phyloP scores from a whole-genome alignment of 2,797 vertebrate genomes.

The Otolemur crassicaudatus region DNA sequence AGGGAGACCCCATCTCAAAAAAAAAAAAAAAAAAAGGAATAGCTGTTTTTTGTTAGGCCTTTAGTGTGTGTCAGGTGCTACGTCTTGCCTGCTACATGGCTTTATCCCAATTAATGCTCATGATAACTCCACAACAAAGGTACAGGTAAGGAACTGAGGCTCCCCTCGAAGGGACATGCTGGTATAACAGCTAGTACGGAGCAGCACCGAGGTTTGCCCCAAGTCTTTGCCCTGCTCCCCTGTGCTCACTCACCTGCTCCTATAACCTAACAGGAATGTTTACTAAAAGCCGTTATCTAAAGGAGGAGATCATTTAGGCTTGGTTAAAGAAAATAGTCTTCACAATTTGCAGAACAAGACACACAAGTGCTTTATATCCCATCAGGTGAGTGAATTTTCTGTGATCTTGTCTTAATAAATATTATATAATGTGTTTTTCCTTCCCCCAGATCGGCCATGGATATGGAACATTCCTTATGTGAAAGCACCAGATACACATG shows the following conservation, averaged over 20 bases:
- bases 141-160: not conserved
- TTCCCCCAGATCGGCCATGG: slow-evolving; percentile 94
- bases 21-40: not conserved
- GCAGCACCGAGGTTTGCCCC: not conserved
- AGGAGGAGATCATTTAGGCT: fast-evolving
- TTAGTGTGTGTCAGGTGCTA: fast-evolving
- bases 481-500: slow-evolving; percentile 95
- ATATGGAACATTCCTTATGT: slow-evolving; percentile 98
- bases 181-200: not conserved
- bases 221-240: not conserved
- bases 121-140: fast-evolving
- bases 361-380: not conserved
- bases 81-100: fast-evolving
- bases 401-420: not conserved
- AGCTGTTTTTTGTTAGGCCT: not conserved
- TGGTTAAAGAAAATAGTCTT: not conserved
- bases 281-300: not conserved
- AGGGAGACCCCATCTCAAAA: not conserved
- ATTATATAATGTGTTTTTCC: not conserved
- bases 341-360: not conserved
- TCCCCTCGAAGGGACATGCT: not conserved
- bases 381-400: not conserved
- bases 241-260: fast-evolving
- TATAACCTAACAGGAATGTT: not conserved
- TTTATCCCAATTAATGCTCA: not conserved